These are phyloP conservation scores for Eulemur macaco DNA, from an alignment of 2,113 vertebrate genomes.

Conservation along the genomic window DNA sequence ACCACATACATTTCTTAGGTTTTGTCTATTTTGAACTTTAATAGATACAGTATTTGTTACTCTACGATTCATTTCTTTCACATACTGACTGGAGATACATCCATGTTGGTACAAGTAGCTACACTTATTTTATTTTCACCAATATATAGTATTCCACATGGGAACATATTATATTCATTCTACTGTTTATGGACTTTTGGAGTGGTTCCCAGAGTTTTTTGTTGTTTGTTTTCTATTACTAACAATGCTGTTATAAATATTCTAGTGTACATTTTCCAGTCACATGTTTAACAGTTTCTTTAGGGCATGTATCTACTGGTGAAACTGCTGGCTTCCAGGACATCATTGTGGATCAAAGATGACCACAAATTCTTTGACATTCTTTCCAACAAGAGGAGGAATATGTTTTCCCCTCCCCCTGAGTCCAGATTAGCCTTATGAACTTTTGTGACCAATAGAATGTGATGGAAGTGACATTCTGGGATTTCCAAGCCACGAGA, in stretches of 20 bases:
- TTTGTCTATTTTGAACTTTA: not conserved
- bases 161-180: not conserved
- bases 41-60: not conserved
- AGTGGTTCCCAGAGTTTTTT: not conserved
- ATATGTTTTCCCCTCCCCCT: not conserved
- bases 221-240: not conserved
- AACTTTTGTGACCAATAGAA: not conserved
- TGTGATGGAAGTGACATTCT: not conserved
- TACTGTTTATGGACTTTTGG: not conserved
- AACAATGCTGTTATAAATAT: not conserved
- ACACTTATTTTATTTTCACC: not conserved
- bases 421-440: not conserved
- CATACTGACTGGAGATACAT: not conserved
- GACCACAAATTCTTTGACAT: not conserved
- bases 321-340: not conserved
- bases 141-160: not conserved
- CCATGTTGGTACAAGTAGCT: not conserved
- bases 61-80: not conserved
- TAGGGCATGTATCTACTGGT: not conserved
- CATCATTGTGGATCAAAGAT: not conserved
- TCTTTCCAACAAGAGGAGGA: not conserved
- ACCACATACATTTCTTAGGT: not conserved
- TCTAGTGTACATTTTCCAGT: not conserved
- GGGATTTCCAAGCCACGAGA: not conserved
- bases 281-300: not conserved